phyloP scores from a whole-genome alignment of 2,888 invertebrate genomes.

The Panzeria rudis region DNA sequence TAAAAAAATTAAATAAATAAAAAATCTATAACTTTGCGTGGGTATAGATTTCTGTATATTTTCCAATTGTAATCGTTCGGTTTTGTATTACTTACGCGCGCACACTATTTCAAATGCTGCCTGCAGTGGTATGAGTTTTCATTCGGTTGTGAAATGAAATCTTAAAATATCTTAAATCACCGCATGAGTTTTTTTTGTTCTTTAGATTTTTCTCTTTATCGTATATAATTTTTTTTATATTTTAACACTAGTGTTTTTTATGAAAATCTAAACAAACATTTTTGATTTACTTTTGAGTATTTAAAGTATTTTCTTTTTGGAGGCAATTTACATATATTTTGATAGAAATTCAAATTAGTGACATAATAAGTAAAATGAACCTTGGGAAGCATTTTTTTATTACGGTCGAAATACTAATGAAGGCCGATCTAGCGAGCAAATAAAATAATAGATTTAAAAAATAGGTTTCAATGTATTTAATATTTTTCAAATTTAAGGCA shows the following conservation, averaged over 20 bases:
- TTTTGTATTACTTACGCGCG: constrained; percentile 65
- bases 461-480: no score
- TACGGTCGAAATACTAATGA: neutral
- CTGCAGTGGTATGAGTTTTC: constrained; percentile 14
- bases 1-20: constrained; percentile 18
- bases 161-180: constrained; percentile 82
- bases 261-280: constrained; percentile 58
- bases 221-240: constrained; percentile 15
- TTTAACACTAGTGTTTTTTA: constrained; percentile 32
- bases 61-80: constrained; percentile 60
- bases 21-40: constrained; percentile 65
- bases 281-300: constrained; percentile 11
- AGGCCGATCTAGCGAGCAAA: neutral
- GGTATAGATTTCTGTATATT: constrained; percentile 59
- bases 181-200: constrained; percentile 57
- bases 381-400: neutral
- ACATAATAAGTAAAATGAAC: neutral
- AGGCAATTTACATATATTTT: neutral
- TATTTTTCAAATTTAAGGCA: no score
- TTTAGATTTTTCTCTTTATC: neutral
- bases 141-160: constrained; percentile 79
- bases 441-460: no score
- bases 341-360: neutral
- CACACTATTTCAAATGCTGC: constrained; percentile 16
- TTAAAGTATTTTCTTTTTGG: neutral